phyloP scores from a whole-genome alignment of 2,113 vertebrate species.

The Choloepus hoffmanni region DNA sequence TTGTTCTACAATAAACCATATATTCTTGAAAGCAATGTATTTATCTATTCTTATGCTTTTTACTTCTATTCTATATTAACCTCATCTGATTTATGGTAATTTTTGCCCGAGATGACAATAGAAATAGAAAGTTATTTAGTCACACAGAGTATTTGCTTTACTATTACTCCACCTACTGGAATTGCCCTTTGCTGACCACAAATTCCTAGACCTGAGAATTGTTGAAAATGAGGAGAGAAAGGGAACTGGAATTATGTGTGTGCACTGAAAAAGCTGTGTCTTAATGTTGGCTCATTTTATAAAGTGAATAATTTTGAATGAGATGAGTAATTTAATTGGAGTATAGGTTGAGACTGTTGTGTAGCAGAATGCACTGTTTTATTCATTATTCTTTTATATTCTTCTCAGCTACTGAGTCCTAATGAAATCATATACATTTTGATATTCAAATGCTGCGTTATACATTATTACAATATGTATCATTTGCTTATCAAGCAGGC shows the following conservation, averaged over 20 bases:
- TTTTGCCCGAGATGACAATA: slow-evolving; percentile 75
- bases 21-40: slow-evolving; percentile 40
- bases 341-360: neutral
- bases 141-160: slow-evolving; percentile 85
- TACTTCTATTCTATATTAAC: slow-evolving; percentile 59
- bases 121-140: slow-evolving; percentile 69
- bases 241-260: neutral
- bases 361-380: neutral
- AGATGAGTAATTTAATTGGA: slow-evolving; percentile 21
- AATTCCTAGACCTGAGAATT: neutral
- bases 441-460: neutral
- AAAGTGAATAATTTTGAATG: neutral
- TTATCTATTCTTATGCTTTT: slow-evolving; percentile 10
- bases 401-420: neutral
- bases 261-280: neutral
- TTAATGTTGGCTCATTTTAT: slow-evolving; percentile 66
- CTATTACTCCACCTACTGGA: slow-evolving; percentile 90
- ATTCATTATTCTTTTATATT: neutral
- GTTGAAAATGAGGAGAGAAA: neutral
- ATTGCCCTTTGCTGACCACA: slow-evolving; percentile 75
- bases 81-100: slow-evolving; percentile 77
- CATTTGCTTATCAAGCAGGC: slow-evolving; percentile 13
- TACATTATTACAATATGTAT: neutral
- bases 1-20: neutral
- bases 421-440: neutral